Conservation (phyloP, 2,797 vertebrate genomes). For the Poeciliopsis paucimaculata region DNA sequence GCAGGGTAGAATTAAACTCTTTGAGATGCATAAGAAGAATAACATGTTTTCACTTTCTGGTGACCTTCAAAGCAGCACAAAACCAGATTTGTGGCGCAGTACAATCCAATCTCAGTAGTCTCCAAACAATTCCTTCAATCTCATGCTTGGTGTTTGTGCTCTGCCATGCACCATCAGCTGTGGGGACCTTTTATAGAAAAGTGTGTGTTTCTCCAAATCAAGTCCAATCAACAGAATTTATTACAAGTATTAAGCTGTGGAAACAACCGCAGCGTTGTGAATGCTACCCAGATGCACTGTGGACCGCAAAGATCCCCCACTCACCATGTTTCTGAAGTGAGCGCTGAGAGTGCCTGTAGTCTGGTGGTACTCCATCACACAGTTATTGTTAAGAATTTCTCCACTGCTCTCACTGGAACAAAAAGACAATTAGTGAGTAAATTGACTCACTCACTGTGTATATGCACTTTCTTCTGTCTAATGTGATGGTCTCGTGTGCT, state of each 20-base stretch:
- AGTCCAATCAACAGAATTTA: too few relatives aligned
- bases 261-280: too few relatives aligned
- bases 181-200: too few relatives aligned
- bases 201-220: too few relatives aligned
- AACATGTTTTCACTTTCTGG: background rate
- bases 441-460: too few relatives aligned
- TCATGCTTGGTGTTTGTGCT: too few relatives aligned
- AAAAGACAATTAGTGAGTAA: slow-evolving; percentile 31
- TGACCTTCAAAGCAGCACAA: background rate
- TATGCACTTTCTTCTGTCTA: too few relatives aligned
- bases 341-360: slow-evolving; percentile 83
- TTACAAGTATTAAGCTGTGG: too few relatives aligned
- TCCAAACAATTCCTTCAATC: too few relatives aligned
- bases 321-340: slow-evolving; percentile 91
- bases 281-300: background rate
- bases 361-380: slow-evolving; percentile 95
- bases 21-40: background rate
- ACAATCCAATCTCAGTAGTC: too few relatives aligned
- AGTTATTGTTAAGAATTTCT: slow-evolving; percentile 97
- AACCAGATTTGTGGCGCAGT: too few relatives aligned
- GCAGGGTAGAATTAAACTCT: background rate
- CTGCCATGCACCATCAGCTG: too few relatives aligned
- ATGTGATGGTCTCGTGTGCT: slow-evolving; percentile 7
- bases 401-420: slow-evolving; percentile 90
- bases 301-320: slow-evolving; percentile 11